A percentile compares a stretch with the other conserved stretches of the same genome.
These are phyloP conservation scores for Distichodus sexfasciatus DNA, from an alignment of 2,797 vertebrate genomes.

Conservation along the genomic window DNA sequence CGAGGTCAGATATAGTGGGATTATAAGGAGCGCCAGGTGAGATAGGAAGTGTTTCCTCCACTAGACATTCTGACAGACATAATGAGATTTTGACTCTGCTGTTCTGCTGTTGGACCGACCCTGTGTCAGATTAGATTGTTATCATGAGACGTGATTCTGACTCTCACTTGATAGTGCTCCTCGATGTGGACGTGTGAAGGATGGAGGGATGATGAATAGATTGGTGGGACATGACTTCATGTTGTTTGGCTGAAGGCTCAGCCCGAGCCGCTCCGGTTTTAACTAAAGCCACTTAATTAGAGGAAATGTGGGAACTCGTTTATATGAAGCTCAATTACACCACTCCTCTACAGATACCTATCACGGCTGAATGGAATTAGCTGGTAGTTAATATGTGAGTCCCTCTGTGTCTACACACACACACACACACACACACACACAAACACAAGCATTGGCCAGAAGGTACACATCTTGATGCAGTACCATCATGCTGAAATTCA, in stretches of 20 bases:
- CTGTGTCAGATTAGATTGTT: conserved; percentile 35
- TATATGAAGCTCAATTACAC: conserved; percentile 36
- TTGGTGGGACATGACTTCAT: conserved; percentile 16
- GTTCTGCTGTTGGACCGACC: not conserved
- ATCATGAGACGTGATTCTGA: conserved; percentile 28
- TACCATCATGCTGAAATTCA: no score
- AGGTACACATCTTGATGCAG: no score
- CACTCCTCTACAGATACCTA: conserved; percentile 34
- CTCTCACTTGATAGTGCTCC: conserved; percentile 33
- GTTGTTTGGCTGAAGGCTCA: conserved; percentile 34
- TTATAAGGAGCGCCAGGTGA: not conserved
- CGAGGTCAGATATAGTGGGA: no score
- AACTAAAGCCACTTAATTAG: conserved; percentile 29
- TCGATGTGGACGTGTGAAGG: conserved; percentile 29
- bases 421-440: not conserved
- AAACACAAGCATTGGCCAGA: not conserved
- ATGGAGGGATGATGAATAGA: conserved; percentile 36
- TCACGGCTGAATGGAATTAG: conserved; percentile 22
- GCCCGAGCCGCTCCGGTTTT: conserved; percentile 12
- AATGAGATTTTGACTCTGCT: conserved; percentile 29
- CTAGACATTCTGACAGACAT: conserved; percentile 9
- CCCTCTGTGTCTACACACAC: not conserved
- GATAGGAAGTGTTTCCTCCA: not conserved
- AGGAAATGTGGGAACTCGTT: conserved; percentile 39
- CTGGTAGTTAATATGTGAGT: conserved; percentile 1